Percentiles rank a stretch among this genome's conserved stretches.
Evolutionary conservation across 2,888 invertebrate genomes (phyloP).

Genomic region (Embidobia sp.): DNA sequence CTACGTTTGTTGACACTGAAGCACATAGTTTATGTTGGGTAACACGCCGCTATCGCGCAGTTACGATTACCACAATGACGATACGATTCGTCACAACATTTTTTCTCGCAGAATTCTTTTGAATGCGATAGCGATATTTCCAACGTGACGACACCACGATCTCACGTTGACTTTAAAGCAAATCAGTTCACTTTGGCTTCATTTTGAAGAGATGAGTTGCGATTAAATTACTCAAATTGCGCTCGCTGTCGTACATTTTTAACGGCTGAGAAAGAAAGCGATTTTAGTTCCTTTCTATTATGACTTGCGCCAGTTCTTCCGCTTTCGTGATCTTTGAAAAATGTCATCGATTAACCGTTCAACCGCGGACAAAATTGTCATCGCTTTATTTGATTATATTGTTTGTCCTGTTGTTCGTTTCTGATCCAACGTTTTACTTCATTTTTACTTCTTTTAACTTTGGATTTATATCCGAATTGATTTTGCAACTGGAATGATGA

Average conservation of each 20-base stretch:
- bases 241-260: background rate
- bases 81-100: conserved; percentile 18
- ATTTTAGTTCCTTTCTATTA: conserved; percentile 37
- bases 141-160: conserved; percentile 29
- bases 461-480: too few species aligned
- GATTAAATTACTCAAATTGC: background rate
- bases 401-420: too few species aligned
- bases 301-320: conserved; percentile 43
- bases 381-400: conserved; percentile 13
- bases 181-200: too few species aligned
- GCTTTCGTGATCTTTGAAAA: conserved; percentile 50
- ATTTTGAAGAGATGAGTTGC: background rate
- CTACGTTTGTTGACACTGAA: conserved; percentile 27
- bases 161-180: too few species aligned
- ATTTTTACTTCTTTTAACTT: too few species aligned
- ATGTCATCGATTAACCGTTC: conserved; percentile 17
- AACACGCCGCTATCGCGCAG: conserved; percentile 14
- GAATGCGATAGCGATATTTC: background rate
- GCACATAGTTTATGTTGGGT: conserved; percentile 31
- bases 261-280: conserved; percentile 28
- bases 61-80: conserved; percentile 14
- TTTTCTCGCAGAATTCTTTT: conserved; percentile 4
- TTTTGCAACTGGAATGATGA: too few species aligned
- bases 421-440: background rate
- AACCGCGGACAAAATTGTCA: conserved; percentile 5